Base-by-base conservation (phyloP, 2,797 vertebrate species). In the Rhinatrema bivittatum region DNA sequence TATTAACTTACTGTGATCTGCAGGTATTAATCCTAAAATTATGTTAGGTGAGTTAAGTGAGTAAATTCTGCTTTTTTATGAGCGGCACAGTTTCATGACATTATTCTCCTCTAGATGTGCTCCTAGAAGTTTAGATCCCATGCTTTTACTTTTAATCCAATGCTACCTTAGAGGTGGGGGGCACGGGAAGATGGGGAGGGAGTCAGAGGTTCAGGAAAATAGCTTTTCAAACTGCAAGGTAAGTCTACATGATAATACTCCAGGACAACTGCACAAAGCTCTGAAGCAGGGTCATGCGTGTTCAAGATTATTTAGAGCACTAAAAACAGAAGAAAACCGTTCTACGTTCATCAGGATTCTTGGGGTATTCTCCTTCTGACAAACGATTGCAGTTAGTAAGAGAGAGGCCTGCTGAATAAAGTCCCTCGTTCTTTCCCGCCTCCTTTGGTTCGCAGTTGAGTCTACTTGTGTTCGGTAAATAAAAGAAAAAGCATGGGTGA, bases 21-120 rank as follows among this genome's bases (percentile, higher is more conserved):
- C 14, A 28, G 10, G 5, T 29, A 38, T 6, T 50, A 50, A 42
- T 50, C 46, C 33, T 16, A 28, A 50, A 38, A 50, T 50, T 39
- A 42, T 38, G 30, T 34, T 42, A 42, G 50, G 46, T 42, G 33
- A 5, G 17, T 25, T 38, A 25, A 25, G 30, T 20, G 42, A 27
- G 46, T 25, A 38, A 50, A 50, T 42, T 50, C 36, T 25, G 25
- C 29, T 42, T 27, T n/a, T n/a, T 37, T 38, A 28, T 17, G 35
- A 15, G 33, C 39, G 33, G 18, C 25, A 29, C 8, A 25, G 29
- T 11, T 50, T 10, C 32, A 15, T 42, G 46, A 42, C 34, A 39
- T 37, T 15, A 42, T 28, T 28, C 16, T 28, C 26, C 28, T 15
- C 25, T 25, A 25, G 14, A 25, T 14, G 32, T 10, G 20, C 16